Evolutionary conservation across 2,888 invertebrate species (phyloP), one percentile per base, ranked within the genome.

Genomic region (Geotrupes spiniger): DNA sequence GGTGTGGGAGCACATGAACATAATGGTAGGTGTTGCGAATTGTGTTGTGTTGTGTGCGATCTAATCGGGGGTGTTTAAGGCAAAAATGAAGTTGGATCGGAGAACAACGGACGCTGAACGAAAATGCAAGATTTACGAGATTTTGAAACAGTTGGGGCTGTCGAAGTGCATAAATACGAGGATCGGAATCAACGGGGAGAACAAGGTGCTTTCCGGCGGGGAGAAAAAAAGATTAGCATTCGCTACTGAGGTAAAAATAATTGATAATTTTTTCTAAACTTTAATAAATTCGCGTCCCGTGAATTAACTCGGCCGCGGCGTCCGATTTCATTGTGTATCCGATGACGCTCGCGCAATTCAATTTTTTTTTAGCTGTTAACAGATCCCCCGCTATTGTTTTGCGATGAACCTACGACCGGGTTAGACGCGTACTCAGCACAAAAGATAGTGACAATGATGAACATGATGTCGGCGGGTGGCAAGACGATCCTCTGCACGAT

Each of bases 381-480:
- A 29, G 90, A 96, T 74, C 97, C 97, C 0, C 83, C 89, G 1
- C 78, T 98, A 26, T 74, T 98, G 29, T 96, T 97, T 74, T 91
- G 94, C 68, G 97, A 98, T 65, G 97, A 98, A 67, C 96, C 96
- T 4, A 97, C 97, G 0, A 95, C 95, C 0, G 94, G 96, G 0
- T 70, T 89, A 46, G 97, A 98, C 70, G 92, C 94, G 0, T 93
- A 85, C 63, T 94, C 94, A 66, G 96, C 97, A 0, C 87, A 88
- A 66, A 90, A 88, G 66, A 76, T 97, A 46, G 83, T 90, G 46
- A 76, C 79, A 4, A 78, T 87, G 41, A 79, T 91, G 62, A 81
- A 83, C 17, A 75, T 78, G 52, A 82, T 88, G 68, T 84, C 89
- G 0, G 78, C 79, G 1, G 81, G 83, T 56, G 91, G 92, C 11